Evolutionary conservation across 2,113 vertebrate species (phyloP), one percentile per base, ranked within the genome.

Genomic region (Corythaixoides concolor): DNA sequence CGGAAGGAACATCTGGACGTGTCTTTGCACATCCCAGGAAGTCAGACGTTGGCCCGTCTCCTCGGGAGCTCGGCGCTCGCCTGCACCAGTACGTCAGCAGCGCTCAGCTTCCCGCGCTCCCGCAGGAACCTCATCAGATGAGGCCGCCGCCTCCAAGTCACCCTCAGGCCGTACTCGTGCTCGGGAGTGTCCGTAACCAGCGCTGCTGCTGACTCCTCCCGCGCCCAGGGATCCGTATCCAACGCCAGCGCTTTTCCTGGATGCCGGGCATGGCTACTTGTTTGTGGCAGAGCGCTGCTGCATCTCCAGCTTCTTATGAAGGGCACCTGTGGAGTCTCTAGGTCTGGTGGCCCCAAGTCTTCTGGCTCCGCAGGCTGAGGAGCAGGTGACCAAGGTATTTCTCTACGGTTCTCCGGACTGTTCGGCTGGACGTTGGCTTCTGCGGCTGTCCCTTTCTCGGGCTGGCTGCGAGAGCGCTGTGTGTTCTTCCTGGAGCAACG

Each of bases 111-210:
- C 12, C 98, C 98, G 15, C 67, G 97, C 43, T 98, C 95, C 84
- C 70, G 97, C 59, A 99, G 97, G 85, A 98, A 93, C 18, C 81
- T 62, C 98, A 99, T 98, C 5, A 99, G n/a, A 3, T 87, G 89
- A 77, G 85, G 97, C 67, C 99, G 98, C 59, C 93, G 98, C 55
- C 99, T 98, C 99, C 99, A 99, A 0, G 99, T 99, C 64, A 99
- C 98, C 74, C 98, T 99, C 12, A 99, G 2, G 6, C 99, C 99
- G 20, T 99, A 99, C 89, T 99, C 98, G 4, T 92, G 98, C 95
- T 99, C 99, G 1, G 99, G 99, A 11, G 99, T 99, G 56, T 99
- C 99, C 12, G 96, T 60, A 15, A 98, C 99, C 81, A 99, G 97
- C 17, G 98, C 84, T 27, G 98, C 96, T 33, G 92, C 87, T 0